These are phyloP conservation scores for Lasaia peninsularis DNA, from an alignment of 1,140 invertebrate species.

Conservation along the genomic window DNA sequence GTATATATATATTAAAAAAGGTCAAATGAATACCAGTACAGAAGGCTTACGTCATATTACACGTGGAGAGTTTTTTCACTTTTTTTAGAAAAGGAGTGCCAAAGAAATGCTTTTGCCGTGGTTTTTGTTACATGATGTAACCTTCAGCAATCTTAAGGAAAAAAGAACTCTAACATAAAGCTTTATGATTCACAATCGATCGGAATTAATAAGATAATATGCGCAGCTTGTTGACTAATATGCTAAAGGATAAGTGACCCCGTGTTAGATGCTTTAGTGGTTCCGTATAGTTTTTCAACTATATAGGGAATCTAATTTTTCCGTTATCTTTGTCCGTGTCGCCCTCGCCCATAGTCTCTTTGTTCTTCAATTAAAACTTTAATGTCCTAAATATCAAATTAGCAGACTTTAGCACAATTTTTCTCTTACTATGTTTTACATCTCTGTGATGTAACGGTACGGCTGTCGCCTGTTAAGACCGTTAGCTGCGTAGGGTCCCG, in stretches of 20 bases:
- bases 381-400: too few species aligned
- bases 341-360: too few species aligned
- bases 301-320: too few species aligned
- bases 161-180: not conserved
- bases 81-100: conserved; percentile 1
- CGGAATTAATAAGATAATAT: not conserved
- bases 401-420: too few species aligned
- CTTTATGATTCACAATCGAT: not conserved
- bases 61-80: not conserved
- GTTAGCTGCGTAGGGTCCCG: too few species aligned
- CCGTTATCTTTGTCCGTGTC: too few species aligned
- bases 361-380: too few species aligned
- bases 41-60: conserved; percentile 9
- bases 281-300: not conserved
- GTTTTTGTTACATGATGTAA: conserved; percentile 5
- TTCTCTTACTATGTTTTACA: too few species aligned
- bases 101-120: conserved; percentile 8
- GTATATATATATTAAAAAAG: not conserved
- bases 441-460: too few species aligned
- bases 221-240: not conserved
- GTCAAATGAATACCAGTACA: conserved; percentile 1
- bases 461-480: too few species aligned
- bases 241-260: not conserved
- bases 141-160: not conserved
- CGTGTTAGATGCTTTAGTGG: not conserved